These are phyloP conservation scores for Pseudonaja textilis DNA, from an alignment of 2,113 vertebrate genomes.

Conservation along the genomic window DNA sequence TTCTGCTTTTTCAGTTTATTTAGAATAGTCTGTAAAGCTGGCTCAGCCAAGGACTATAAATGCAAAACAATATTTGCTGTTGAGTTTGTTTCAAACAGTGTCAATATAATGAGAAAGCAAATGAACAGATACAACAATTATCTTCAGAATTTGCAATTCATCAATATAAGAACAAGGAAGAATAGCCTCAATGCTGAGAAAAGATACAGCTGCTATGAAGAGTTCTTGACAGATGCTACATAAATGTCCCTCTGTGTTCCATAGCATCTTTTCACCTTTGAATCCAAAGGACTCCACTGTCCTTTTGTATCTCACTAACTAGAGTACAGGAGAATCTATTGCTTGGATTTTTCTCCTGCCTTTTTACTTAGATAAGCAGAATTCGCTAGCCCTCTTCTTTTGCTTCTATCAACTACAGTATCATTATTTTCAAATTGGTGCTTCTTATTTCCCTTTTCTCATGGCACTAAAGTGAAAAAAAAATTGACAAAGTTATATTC, in stretches of 20 bases:
- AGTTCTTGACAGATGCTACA: background rate
- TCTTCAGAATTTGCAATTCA: background rate
- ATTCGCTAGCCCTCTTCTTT: background rate
- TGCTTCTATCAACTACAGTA: background rate
- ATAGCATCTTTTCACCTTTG: background rate
- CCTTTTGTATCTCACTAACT: background rate
- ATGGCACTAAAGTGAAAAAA: background rate
- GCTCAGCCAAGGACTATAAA: conserved; percentile 72
- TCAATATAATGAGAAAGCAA: background rate
- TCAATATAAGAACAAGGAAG: background rate
- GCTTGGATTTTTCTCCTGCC: background rate
- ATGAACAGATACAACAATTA: background rate
- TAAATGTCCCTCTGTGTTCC: background rate
- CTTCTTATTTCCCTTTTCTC: background rate
- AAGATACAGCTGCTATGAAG: background rate
- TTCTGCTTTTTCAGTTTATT: conserved; percentile 80
- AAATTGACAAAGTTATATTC: background rate
- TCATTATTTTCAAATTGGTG: background rate
- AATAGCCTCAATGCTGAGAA: background rate
- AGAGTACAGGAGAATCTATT: background rate
- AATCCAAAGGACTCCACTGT: background rate
- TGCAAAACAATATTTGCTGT: conserved; percentile 6
- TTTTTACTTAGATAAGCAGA: background rate
- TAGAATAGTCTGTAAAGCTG: conserved; percentile 76
- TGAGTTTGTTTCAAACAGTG: background rate